Conservation (phyloP, 2,113 vertebrate species). For the Ophiodon elongatus region DNA sequence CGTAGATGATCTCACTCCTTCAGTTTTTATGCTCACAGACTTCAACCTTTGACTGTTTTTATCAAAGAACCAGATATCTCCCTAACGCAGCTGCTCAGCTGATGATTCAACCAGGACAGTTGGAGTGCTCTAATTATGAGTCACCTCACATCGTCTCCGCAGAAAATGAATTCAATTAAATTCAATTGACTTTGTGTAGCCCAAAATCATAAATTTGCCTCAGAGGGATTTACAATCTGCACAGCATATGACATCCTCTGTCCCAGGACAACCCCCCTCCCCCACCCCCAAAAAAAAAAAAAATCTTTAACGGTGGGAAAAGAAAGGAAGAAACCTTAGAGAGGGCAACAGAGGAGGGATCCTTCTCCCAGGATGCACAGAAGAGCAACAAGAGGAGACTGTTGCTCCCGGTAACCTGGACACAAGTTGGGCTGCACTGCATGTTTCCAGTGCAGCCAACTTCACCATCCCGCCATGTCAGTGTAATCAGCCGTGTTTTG, state of each 20-base stretch:
- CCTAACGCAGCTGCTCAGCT: not conserved
- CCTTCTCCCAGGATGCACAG: not conserved
- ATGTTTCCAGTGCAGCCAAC: not conserved
- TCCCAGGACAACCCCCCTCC: not conserved
- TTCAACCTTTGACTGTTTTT: not conserved
- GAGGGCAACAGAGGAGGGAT: not conserved
- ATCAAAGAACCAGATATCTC: constrained; percentile 6
- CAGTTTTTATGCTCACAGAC: not conserved
- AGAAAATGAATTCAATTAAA: not conserved
- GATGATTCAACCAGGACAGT: not conserved
- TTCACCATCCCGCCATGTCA: constrained; percentile 1
- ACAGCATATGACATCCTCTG: not conserved
- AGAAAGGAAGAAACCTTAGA: not conserved
- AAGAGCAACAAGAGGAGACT: not conserved
- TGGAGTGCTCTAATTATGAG: not conserved
- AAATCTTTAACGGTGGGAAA: too few species aligned
- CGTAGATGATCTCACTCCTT: not conserved
- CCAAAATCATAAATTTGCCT: not conserved
- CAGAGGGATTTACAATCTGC: not conserved
- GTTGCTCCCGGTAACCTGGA: not conserved
- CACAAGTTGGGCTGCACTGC: not conserved
- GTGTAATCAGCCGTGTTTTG: constrained; percentile 22
- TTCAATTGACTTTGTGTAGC: not conserved
- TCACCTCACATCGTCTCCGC: not conserved
- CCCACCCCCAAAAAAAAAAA: too few species aligned